Evolutionary conservation across 2,113 vertebrate genomes (phyloP).

Genomic region (Loxodonta africana): DNA sequence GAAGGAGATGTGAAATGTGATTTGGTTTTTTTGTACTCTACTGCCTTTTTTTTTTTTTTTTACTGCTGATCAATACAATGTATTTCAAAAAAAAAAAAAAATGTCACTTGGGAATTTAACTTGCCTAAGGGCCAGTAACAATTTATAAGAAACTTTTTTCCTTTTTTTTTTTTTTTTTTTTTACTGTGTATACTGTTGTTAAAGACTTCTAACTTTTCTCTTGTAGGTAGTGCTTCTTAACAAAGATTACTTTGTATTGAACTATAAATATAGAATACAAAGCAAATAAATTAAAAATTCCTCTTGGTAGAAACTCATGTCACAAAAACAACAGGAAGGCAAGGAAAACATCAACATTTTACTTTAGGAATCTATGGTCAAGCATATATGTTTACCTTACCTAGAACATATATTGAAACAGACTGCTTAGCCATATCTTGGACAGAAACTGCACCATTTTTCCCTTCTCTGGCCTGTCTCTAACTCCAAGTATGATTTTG

Average conservation of each 20-base stretch:
- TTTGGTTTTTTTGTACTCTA: conserved; percentile 76
- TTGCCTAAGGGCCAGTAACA: conserved; percentile 63
- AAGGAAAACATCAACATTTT: neutral
- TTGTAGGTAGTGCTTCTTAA: neutral
- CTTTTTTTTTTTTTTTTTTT: neutral
- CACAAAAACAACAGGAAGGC: conserved; percentile 8
- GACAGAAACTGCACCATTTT: too few relatives aligned
- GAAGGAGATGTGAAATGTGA: conserved; percentile 78
- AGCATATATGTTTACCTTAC: conserved; percentile 17
- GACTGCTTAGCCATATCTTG: too few relatives aligned
- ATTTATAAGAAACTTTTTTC: conserved; percentile 50
- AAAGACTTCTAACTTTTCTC: conserved; percentile 4
- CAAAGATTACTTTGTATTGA: neutral
- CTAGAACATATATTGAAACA: conserved; percentile 47
- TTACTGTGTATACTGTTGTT: neutral
- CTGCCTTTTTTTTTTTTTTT: neutral
- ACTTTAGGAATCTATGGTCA: neutral
- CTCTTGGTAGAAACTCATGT: neutral
- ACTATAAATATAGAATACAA: neutral
- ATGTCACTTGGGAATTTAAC: conserved; percentile 58
- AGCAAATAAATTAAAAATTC: neutral
- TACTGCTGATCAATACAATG: conserved; percentile 63
- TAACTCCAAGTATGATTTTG: too few relatives aligned
- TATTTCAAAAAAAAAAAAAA: conserved; percentile 41
- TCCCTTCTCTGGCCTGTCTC: too few relatives aligned